Base-by-base conservation (phyloP, 2,113 vertebrate species). In the Microtus oregoni region DNA sequence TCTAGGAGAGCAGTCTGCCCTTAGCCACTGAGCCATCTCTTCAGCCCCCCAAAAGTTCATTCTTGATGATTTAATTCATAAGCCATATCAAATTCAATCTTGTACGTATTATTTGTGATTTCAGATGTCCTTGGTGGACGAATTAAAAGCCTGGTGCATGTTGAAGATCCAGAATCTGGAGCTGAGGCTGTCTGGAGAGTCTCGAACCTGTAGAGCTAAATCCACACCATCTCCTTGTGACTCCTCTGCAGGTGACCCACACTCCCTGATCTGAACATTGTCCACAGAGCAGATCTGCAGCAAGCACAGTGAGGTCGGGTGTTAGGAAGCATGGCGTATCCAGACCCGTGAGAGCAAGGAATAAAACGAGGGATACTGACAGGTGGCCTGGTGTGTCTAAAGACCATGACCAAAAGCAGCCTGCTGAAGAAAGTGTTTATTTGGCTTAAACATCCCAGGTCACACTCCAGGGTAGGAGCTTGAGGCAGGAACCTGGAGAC, bases 91-190 rank as follows among this genome's bases (percentile, higher is more conserved):
- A 7, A 89, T 76, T 81, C 70, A 76, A 82, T 61, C 72, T 92
- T 89, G 68, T 89, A 6, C 77, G 47, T 61, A 67, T 13, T 82
- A 11, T 65, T 81, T 93, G 97, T 97, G 97, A 96, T 81, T 95
- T 85, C 94, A 99, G 99, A 98, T 97, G 19, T 99, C 99, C 12
- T 98, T 99, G 97, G 99, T 99, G 0, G 98, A 98, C 38, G 99
- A 99, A 96, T 98, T 99, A 98, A 99, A 99, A 98, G 99, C 98
- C 94, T 99, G 99, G 99, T 99, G 99, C 97, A 96, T 99, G 98
- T 97, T 99, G 91, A 99, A 99, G 98, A 99, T 99, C 97, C 99
- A 99, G 97, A 99, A 98, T 97, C 98, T 99, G 97, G 99, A 99
- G 97, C 96, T 98, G 70, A 99, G 98, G 91, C 98, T 99, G 95